Base-by-base conservation (phyloP, 2,888 invertebrate genomes). In the Athalia circularis region DNA sequence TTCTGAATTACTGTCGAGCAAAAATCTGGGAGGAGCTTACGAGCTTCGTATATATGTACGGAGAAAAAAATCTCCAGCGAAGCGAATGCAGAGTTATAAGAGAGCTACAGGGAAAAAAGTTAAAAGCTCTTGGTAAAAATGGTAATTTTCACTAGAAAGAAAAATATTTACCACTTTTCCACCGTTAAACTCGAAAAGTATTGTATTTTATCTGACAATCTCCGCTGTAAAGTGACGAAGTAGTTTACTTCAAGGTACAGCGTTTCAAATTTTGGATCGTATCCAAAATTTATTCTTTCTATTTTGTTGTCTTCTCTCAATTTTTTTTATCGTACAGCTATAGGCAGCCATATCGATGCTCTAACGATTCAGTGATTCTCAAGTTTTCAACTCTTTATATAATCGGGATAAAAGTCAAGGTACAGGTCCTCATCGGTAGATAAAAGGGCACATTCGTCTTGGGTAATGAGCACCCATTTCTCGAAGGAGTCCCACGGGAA, bases 401-500 rank as follows among this genome's bases (percentile, higher is more conserved):
- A 29, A 29, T 29, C 29, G 29, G 29, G 29, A 15, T 15, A 48
- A 48, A 6, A 65, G 8, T 45, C 13, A 6, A 47, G 59, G n/a
- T 45, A 45, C 29, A 15, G 72, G 45, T 59, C 13, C 13, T 7
- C 5, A 6, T 45, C 13, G 8, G 45, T 45, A 47, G 13, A 13
- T 45, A 57, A 3, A 4, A 54, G 59, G 59, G 8, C 47, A 13
- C 0, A 13, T 4, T 45, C 45, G 52, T 29, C n/a, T 15, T 68
- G 13, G 47, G 72, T 48, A 47, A 29, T 29, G 57, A 43, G 75
- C 85, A 84, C 85, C 82, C 84, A 81, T 84, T 85, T 84, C 85
- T 86, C 84, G 86, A 89, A 89, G 89, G 87, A 89, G 87, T 86
- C 89, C 86, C 87, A 81, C 84, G 89, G 87, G 89, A 89, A 85